These are phyloP conservation scores for Molorchus minor DNA, from an alignment of 2,888 invertebrate genomes.

Conservation along the genomic window DNA sequence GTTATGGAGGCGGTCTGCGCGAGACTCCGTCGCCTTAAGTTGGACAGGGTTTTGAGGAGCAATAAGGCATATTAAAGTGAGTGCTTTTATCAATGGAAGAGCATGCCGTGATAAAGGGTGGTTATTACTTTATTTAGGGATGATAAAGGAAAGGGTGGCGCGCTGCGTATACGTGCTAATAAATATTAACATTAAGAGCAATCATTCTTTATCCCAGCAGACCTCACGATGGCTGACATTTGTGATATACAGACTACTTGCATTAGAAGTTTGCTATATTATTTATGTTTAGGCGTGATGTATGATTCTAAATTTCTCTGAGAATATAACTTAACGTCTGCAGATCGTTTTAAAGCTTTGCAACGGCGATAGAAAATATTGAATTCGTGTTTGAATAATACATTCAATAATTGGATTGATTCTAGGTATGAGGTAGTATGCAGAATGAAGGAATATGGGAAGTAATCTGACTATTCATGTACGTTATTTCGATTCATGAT, in stretches of 20 bases:
- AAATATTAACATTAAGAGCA: constrained; percentile 43
- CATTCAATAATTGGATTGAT: constrained; percentile 45
- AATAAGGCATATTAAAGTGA: constrained; percentile 21
- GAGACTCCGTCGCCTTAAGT: no score
- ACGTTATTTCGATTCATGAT: constrained; percentile 38
- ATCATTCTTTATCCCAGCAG: constrained; percentile 39
- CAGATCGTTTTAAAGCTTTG: constrained; percentile 41
- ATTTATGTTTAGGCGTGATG: constrained; percentile 46
- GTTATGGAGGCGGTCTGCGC: no score
- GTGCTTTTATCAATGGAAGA: constrained; percentile 20
- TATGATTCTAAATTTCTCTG: constrained; percentile 45
- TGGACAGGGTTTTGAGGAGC: no score
- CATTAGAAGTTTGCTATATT: constrained; percentile 45
- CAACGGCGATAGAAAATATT: constrained; percentile 41
- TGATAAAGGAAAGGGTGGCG: constrained; percentile 23
- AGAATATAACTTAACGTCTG: constrained; percentile 45
- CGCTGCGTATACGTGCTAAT: constrained; percentile 33
- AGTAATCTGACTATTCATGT: constrained; percentile 43
- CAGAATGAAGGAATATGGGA: constrained; percentile 37
- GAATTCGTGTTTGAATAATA: constrained; percentile 44
- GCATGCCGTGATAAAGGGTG: constrained; percentile 13
- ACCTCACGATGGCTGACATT: constrained; percentile 38
- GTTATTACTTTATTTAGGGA: constrained; percentile 26
- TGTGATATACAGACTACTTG: constrained; percentile 44
- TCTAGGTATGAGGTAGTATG: constrained; percentile 26